Evolutionary conservation across 23 tunicate species (phyloP), one percentile per base, ranked within the genome.

Genomic region (Halocynthia roretzi): DNA sequence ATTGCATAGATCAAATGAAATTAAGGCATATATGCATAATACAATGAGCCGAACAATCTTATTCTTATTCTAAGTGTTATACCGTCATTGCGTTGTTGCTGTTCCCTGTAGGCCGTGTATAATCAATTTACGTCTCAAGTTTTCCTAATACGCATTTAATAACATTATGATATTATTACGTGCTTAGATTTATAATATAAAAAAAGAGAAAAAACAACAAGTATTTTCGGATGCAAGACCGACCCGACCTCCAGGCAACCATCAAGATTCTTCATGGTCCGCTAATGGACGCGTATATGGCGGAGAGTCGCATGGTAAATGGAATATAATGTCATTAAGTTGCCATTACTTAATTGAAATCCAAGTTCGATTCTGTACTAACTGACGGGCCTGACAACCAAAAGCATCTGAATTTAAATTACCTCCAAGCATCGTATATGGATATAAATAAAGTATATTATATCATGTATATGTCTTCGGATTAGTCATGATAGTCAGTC

Each of bases 261-360:
- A 65, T 20, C 44, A 31, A 31, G 44, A 31, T 31, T 31, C 44
- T 31, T 31, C 44, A 31, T 31, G 44, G 44, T 31, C 44, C 44
- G 44, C 44, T 31, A 31, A 31, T 31, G 44, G 44, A 31, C 44
- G 44, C 44, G 44, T 31, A 31, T 31, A 31, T 31, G 44, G 70
- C 22, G 48, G 31, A 40, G 31, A 65, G 70, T 40, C 31, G 70
- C 22, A 65, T 5, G 70, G 48, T 65, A 65, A 65, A 65, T 65
- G 70, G 70, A 65, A 65, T 65, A 65, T 65, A 65, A 65, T 65
- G 70, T 65, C 70, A 65, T 65, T 65, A 65, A 0, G 9, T 48
- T 65, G 70, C 70, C 70, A 65, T 65, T 65, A 65, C 70, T 9
- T 20, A 65, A 65, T 65, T 65, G 70, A 65, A 48, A 65, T 65